Evolutionary conservation across 2,113 vertebrate species (phyloP), one percentile per base, ranked within the genome.

Genomic region (Microtus montanus): DNA sequence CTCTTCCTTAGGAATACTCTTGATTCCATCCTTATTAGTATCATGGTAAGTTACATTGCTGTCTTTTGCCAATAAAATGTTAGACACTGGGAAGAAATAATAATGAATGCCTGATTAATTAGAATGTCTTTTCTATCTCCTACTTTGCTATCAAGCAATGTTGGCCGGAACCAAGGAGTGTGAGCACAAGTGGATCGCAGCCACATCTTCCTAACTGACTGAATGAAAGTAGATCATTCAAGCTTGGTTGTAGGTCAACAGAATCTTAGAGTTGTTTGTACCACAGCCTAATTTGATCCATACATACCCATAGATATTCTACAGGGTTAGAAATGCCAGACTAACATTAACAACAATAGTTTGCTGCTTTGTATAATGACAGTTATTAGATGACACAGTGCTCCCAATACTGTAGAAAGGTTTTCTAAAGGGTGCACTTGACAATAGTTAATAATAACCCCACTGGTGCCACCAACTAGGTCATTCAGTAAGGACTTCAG

Each of bases 401-500:
- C 86, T 86, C 49, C 54, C 14, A 3, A 44, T 79, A 61, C 5
- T 30, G 1, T 35, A 10, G 33, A 28, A 87, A 11, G 0, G 1
- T 78, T 79, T 95, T 52, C 38, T 64, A 28, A 70, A 84, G 54
- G 33, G 20, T 5, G 47, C 3, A 41, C 3, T 63, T 94, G 3
- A 28, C 83, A 87, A 70, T 47, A 14, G 24, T 58, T 61, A 87
- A 87, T 49, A 38, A 19, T 44, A 64, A 54, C 10, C 75, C 61
- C 17, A 63, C 47, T n/a, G 14, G 1, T 30, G 44, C 0, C 38
- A 20, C 1, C 19, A 19, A 6, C 33, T n/a, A 70, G 2, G n/a
- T 86, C 85, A 19, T 63, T 75, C 19, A 66, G 2, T 75, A 24
- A 52, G 5, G 33, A 14, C 12, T 63, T 87, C 13, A 58, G n/a